Conservation (phyloP, 2,113 vertebrate species). For the Parotia lawesii region DNA sequence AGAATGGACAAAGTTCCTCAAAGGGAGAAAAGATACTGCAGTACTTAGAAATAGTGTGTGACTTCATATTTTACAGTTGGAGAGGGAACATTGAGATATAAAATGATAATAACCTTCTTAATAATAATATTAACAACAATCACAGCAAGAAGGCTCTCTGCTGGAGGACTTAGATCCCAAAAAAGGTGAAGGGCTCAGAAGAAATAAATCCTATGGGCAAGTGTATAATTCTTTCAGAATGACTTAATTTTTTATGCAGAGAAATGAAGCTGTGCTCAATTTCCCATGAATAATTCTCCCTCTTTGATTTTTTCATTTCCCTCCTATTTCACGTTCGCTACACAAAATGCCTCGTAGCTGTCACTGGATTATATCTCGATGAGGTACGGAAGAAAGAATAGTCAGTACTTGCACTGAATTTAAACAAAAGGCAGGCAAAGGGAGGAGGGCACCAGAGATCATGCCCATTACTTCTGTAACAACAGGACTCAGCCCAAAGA, state of each 20-base stretch:
- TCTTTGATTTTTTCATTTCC: conserved; percentile 33
- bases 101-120: background rate
- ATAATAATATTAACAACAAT: conserved; percentile 9
- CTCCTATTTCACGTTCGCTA: conserved; percentile 30
- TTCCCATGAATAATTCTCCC: conserved; percentile 54
- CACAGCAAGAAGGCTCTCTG: background rate
- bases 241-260: conserved; percentile 35
- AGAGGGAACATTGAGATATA: background rate
- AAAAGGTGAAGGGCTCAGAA: conserved; percentile 10
- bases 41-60: background rate
- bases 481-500: background rate
- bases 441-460: background rate
- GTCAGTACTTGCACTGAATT: background rate
- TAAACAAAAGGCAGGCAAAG: conserved; percentile 35
- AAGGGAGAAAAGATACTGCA: background rate
- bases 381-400: conserved; percentile 24
- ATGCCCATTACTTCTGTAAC: background rate
- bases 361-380: background rate
- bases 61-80: background rate
- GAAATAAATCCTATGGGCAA: conserved; percentile 24
- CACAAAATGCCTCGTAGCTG: background rate
- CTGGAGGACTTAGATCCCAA: background rate
- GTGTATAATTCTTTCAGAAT: background rate
- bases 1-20: conserved; percentile 4
- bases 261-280: conserved; percentile 52